Evolutionary conservation across 1,140 invertebrate species (phyloP).

Genomic region (Drosophila littoralis): DNA sequence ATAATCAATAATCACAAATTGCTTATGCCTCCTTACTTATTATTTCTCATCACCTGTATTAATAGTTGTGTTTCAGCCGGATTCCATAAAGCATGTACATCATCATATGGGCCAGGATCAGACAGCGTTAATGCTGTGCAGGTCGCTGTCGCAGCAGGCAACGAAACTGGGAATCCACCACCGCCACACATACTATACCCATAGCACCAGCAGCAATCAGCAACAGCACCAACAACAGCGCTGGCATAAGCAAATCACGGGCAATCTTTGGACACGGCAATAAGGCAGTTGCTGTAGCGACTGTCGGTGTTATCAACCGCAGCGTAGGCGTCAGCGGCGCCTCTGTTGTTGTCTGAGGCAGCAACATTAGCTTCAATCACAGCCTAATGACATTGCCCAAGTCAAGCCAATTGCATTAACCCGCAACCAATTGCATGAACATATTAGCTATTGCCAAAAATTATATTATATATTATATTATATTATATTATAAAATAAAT

Average conservation of each 20-base stretch:
- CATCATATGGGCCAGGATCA: constrained; percentile 89
- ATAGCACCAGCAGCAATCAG: constrained; percentile 71
- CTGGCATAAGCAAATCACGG: constrained; percentile 83
- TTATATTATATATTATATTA: too few species aligned
- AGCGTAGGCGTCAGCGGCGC: constrained; percentile 5
- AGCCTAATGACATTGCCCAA: constrained; percentile 84
- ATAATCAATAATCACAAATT: too few species aligned
- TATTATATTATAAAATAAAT: too few species aligned
- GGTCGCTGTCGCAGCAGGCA: constrained; percentile 71
- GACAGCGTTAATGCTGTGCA: constrained; percentile 87
- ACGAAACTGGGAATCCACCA: constrained; percentile 62
- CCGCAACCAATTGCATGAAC: too few species aligned
- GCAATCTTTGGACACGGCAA: constrained; percentile 61
- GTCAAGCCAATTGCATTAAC: constrained; percentile 72
- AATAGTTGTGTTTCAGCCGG: constrained; percentile 84
- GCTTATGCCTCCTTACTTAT: constrained; percentile 76
- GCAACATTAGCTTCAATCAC: constrained; percentile 74
- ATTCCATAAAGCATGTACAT: constrained; percentile 89
- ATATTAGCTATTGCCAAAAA: constrained; percentile 60
- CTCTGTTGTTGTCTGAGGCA: constrained; percentile 68
- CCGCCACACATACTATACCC: constrained; percentile 84
- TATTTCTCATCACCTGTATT: too few species aligned
- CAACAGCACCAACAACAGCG: constrained; percentile 73
- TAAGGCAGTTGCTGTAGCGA: not conserved
- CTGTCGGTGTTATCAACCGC: constrained; percentile 1